Conservation (phyloP, 2,888 invertebrate genomes). For the Limnephilus marmoratus region DNA sequence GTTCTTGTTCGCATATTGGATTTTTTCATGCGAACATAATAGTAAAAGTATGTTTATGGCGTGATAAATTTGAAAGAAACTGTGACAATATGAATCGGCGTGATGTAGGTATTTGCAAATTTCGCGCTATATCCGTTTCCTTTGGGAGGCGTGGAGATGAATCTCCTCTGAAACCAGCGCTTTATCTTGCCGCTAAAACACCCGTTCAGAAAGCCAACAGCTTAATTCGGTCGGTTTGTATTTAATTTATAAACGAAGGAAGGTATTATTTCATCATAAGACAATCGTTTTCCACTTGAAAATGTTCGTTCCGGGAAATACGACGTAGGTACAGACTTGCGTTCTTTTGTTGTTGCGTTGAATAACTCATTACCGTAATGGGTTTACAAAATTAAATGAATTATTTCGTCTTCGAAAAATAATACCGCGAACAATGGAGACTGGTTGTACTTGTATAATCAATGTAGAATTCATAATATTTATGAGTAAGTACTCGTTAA, state of each 20-base stretch:
- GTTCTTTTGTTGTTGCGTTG: conserved; percentile 49
- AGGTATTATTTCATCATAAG: conserved; percentile 48
- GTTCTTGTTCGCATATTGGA: neutral
- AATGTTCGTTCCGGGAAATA: conserved; percentile 5
- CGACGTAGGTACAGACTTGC: conserved; percentile 13
- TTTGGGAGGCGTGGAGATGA: conserved; percentile 8
- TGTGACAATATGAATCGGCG: conserved; percentile 15
- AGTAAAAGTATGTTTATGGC: conserved; percentile 11
- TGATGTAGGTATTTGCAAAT: conserved; percentile 4
- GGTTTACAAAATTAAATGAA: conserved; percentile 38
- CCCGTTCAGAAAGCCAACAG: conserved; percentile 47
- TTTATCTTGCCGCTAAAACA: conserved; percentile 23
- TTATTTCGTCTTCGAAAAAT: conserved; percentile 43
- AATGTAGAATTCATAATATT: conserved; percentile 33
- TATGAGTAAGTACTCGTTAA: neutral
- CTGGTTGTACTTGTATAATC: neutral
- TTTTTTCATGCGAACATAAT: conserved; percentile 12
- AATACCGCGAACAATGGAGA: conserved; percentile 28
- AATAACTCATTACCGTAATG: conserved; percentile 56
- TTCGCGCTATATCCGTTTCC: conserved; percentile 28
- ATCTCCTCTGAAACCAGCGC: conserved; percentile 28
- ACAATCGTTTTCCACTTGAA: conserved; percentile 49
- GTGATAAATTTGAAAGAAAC: conserved; percentile 5
- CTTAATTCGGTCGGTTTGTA: conserved; percentile 52
- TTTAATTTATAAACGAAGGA: conserved; percentile 49